phyloP scores from a whole-genome alignment of 2,797 vertebrate species.

The Otolemur crassicaudatus region DNA sequence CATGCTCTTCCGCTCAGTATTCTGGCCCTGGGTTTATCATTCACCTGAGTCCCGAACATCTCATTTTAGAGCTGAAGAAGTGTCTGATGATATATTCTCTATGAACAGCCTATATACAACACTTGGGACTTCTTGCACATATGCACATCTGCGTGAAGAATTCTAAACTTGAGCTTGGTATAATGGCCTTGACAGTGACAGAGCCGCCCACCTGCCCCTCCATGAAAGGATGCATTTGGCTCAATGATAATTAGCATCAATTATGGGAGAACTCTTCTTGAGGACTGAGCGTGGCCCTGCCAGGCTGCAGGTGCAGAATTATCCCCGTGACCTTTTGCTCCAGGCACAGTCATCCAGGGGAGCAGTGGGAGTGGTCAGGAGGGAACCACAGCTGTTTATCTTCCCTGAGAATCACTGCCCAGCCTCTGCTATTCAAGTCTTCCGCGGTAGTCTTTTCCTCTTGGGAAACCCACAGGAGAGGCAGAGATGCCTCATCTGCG shows the following conservation, averaged over 20 bases:
- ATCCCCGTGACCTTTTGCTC: slow-evolving; percentile 83
- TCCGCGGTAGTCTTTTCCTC: slow-evolving; percentile 56
- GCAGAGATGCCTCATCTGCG: not conserved
- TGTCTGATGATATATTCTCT: slow-evolving; percentile 59
- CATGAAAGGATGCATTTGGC: slow-evolving; percentile 79
- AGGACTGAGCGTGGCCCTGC: not conserved
- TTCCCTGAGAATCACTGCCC: slow-evolving; percentile 41
- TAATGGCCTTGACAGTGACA: slow-evolving; percentile 81
- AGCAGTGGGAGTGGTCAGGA: slow-evolving; percentile 70
- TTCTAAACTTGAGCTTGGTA: slow-evolving; percentile 84
- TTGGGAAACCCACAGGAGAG: slow-evolving; percentile 19
- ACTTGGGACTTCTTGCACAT: slow-evolving; percentile 63
- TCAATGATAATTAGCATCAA: slow-evolving; percentile 87
- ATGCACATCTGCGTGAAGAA: slow-evolving; percentile 79
- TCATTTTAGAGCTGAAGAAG: slow-evolving; percentile 48
- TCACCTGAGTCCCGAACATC: slow-evolving; percentile 28
- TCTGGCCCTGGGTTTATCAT: slow-evolving; percentile 35
- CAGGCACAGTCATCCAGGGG: slow-evolving; percentile 48
- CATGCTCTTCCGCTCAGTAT: slow-evolving; percentile 42
- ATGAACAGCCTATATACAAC: slow-evolving; percentile 43
- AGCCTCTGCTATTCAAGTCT: slow-evolving; percentile 72
- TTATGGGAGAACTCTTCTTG: slow-evolving; percentile 69
- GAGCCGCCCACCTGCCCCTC: slow-evolving; percentile 85
- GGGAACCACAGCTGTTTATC: slow-evolving; percentile 63
- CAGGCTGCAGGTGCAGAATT: slow-evolving; percentile 88